These are phyloP conservation scores for Erpetoichthys calabaricus DNA, from an alignment of 2,797 vertebrate species.

Conservation along the genomic window DNA sequence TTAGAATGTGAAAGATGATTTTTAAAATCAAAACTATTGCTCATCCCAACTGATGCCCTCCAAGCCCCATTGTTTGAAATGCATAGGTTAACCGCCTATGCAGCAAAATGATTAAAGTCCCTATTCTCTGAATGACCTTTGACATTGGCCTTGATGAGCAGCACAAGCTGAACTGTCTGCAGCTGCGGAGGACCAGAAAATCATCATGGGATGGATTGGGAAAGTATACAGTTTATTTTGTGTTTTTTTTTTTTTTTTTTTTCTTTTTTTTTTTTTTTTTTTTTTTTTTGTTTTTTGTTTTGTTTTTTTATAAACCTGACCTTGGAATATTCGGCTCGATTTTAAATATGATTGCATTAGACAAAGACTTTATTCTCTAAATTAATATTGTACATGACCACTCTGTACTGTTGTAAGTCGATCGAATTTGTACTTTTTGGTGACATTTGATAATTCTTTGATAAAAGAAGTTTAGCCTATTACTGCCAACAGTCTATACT, in stretches of 20 bases:
- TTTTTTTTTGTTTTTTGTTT: conserved; percentile 53
- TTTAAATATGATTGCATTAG: conserved; percentile 96
- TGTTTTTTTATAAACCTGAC: conserved; percentile 72
- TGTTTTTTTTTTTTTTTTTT: conserved; percentile 60
- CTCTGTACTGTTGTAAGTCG: no score
- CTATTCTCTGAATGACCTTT: conserved; percentile 80
- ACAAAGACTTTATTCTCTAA: conserved; percentile 64
- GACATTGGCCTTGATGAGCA: conserved; percentile 99
- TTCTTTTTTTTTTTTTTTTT: conserved; percentile 62
- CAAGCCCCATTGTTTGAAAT: conserved; percentile 42
- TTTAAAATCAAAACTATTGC: conserved; percentile 38
- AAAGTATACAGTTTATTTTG: conserved; percentile 99
- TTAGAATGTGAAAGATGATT: no score
- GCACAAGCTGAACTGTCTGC: conserved; percentile 99
- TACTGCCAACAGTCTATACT: conserved; percentile 32
- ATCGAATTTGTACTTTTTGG: no score
- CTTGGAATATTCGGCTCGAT: conserved; percentile 98
- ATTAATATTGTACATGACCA: conserved; percentile 56
- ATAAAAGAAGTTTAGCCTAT: conserved; percentile 19
- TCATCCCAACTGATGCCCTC: conserved; percentile 50
- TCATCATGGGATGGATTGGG: conserved; percentile 99
- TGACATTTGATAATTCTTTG: neutral
- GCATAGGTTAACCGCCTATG: conserved; percentile 29
- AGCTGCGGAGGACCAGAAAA: conserved; percentile 99
- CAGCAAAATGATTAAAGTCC: conserved; percentile 25